A percentile compares a stretch with the other conserved stretches of the same genome.
These are phyloP conservation scores for Campoplex nolae DNA, from an alignment of 2,888 invertebrate species.

Conservation along the genomic window DNA sequence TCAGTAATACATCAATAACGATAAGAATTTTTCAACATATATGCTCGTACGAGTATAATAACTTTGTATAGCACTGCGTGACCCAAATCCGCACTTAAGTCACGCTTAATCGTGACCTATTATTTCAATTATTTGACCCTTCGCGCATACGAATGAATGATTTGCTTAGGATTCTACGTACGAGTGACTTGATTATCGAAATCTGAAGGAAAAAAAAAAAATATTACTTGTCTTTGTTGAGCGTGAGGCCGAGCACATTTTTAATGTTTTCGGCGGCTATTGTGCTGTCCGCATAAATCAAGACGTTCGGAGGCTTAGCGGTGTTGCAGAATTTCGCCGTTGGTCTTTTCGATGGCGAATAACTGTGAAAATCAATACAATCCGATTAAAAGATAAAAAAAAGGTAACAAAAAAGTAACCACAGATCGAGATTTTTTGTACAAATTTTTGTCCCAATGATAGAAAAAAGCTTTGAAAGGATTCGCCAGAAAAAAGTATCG, in stretches of 20 bases:
- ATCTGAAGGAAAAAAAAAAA: background rate
- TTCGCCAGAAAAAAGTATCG: background rate
- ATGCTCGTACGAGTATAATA: background rate
- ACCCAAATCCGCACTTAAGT: no score
- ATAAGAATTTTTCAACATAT: background rate
- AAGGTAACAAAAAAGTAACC: background rate
- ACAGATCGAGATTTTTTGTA: background rate
- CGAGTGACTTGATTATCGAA: background rate
- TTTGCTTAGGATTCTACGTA: background rate
- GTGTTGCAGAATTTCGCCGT: slow-evolving; percentile 83
- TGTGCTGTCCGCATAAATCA: slow-evolving; percentile 92
- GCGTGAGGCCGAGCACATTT: slow-evolving; percentile 88
- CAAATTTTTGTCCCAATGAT: background rate
- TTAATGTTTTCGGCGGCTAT: slow-evolving; percentile 91
- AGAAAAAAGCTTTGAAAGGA: background rate
- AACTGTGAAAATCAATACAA: slow-evolving; percentile 68
- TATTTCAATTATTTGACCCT: background rate
- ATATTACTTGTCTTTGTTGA: slow-evolving; percentile 90
- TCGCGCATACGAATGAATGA: background rate
- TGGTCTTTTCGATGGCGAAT: slow-evolving; percentile 79
- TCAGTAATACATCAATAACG: background rate
- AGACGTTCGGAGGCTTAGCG: slow-evolving; percentile 91
- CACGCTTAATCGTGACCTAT: no score
- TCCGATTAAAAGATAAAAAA: background rate
- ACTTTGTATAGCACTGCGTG: background rate